phyloP scores from a whole-genome alignment of 2,797 vertebrate species.

The Anguilla megastoma region DNA sequence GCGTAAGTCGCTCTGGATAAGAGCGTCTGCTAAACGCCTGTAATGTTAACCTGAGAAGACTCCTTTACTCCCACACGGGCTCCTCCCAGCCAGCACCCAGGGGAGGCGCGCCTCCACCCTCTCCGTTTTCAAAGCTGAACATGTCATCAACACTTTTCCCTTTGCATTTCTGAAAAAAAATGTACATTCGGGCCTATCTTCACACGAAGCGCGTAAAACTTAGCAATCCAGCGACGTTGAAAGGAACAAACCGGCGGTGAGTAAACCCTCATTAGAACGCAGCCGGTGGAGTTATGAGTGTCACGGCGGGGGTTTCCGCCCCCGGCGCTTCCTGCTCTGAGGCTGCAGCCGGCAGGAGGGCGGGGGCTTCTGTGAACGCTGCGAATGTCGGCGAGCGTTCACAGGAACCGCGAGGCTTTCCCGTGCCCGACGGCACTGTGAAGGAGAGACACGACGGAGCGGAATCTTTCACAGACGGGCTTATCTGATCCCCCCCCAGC shows the following conservation, averaged over 20 bases:
- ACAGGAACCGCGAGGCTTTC: neutral
- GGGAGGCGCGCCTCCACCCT: neutral
- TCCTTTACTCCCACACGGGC: neutral
- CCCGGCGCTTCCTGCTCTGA: neutral
- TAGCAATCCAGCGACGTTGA: neutral
- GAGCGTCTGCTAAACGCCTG: too few species aligned
- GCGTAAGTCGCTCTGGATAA: too few species aligned
- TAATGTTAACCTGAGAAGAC: neutral
- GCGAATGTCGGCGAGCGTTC: neutral
- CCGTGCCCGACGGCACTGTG: neutral
- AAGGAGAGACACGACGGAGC: neutral
- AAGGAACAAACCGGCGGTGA: neutral
- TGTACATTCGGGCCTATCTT: neutral
- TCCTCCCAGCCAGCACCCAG: neutral
- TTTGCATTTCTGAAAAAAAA: neutral
- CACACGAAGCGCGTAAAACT: neutral
- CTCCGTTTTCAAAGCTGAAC: neutral
- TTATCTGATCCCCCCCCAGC: neutral
- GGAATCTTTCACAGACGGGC: neutral
- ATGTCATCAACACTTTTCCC: neutral
- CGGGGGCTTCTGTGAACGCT: neutral
- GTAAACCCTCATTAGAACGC: too few species aligned
- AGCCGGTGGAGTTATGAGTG: too few species aligned
- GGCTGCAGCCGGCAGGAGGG: neutral
- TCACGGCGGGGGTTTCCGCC: neutral